Evolutionary conservation across 2,113 vertebrate genomes (phyloP), one percentile per base, ranked within the genome.

Genomic region (Lanius ludovicianus): DNA sequence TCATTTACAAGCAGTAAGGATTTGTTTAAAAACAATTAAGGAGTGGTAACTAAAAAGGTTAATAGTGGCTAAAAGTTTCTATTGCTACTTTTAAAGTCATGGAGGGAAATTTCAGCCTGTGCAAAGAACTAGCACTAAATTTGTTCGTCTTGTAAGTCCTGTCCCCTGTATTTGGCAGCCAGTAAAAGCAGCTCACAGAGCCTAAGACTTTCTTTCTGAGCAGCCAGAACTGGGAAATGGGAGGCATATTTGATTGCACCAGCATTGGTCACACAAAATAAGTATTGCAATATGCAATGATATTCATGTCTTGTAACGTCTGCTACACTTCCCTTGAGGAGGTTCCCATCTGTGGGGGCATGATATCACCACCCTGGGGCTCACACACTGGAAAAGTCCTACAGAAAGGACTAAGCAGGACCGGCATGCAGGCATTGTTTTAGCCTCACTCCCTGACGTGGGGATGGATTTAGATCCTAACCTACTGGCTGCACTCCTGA

Each of bases 291-390:
- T 4, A 2, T 92, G 12, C 41, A 44, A 16, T 23, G 30, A 62
- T 53, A 57, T 18, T 81, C 4, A 6, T 35, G 22, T 35, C 42
- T 62, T 15, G 3, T 30, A 78, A 30, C 0, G 2, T 47, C 41
- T 80, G 28, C 41, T 79, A 13, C 47, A 33, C 35, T 75, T 78
- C 49, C 15, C 35, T 63, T 2, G 3, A n/a, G 46, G 39, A 44
- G 2, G 2, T 27, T 87, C 22, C 30, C 24, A 35, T 35, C 27
- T 42, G 18, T 2, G 0, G 22, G 24, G 8, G 5, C 13, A 35
- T 0, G 3, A 84, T 81, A 77, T 64, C 39, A 53, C 15, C 17
- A 49, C 52, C 17, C 21, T 67, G 60, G 30, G 42, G 15, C 31
- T 74, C 30, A 63, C 0, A 4, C 1, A 0, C n/a, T 75, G 42